Conservation (phyloP, 2,888 invertebrate species). For the Operophtera brumata region DNA sequence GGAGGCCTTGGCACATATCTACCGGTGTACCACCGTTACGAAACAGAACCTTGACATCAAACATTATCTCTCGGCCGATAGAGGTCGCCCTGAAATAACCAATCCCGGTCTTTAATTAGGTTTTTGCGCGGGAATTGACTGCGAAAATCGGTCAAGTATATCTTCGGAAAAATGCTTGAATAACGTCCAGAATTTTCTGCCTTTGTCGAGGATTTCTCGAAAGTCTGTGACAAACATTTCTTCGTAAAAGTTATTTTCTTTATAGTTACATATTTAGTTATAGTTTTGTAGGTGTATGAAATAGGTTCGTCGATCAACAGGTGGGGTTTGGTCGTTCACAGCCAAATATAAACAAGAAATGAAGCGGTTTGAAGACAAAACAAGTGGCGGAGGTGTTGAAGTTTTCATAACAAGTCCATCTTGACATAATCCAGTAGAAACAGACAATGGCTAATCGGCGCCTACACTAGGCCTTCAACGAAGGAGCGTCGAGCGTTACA, state of each 20-base stretch:
- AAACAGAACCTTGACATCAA: conserved; percentile 75
- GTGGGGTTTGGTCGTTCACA: conserved; percentile 17
- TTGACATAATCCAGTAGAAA: conserved; percentile 53
- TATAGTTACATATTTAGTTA: too few relatives aligned
- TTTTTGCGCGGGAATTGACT: conserved; percentile 49
- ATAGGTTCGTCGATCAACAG: conserved; percentile 12
- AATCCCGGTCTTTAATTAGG: conserved; percentile 61
- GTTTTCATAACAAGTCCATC: conserved; percentile 65
- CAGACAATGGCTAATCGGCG: conserved; percentile 62
- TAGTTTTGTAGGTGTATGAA: conserved; percentile 1
- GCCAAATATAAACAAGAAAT: conserved; percentile 28
- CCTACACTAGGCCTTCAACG: conserved; percentile 42
- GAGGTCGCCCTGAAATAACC: conserved; percentile 74
- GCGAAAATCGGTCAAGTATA: conserved; percentile 75
- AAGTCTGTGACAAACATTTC: conserved; percentile 7
- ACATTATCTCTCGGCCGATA: conserved; percentile 71
- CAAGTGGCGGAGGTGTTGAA: conserved; percentile 45
- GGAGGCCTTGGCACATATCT: conserved; percentile 67
- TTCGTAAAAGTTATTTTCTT: conserved; percentile 1
- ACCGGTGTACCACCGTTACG: conserved; percentile 57
- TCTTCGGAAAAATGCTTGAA: conserved; percentile 54
- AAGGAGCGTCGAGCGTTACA: conserved; percentile 23
- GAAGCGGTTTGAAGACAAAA: conserved; percentile 48
- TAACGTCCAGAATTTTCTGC: conserved; percentile 54
- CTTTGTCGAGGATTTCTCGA: conserved; percentile 36